Evolutionary conservation across 2,113 vertebrate species (phyloP).

Genomic region (Chloropsis cyanopogon): DNA sequence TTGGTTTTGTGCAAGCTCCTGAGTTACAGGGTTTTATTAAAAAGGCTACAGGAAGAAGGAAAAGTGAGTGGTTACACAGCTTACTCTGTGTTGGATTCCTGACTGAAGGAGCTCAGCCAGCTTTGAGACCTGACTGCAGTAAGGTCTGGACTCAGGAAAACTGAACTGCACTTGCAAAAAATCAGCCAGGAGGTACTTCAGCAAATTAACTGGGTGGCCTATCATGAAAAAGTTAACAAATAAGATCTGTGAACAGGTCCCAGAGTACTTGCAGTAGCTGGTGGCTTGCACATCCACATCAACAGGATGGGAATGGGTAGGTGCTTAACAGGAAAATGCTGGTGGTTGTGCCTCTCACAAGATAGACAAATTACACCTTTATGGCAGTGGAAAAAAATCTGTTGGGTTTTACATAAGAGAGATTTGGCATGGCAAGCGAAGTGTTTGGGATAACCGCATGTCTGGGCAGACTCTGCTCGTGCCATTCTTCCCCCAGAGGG

Average conservation of each 20-base stretch:
- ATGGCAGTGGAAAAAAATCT: background rate
- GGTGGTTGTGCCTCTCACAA: background rate
- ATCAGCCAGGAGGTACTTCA: background rate
- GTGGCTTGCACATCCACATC: background rate
- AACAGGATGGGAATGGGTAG: background rate
- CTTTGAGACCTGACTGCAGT: background rate
- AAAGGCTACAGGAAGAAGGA: background rate
- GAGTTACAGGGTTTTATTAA: background rate
- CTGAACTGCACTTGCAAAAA: background rate
- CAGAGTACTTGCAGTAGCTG: background rate
- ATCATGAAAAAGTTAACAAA: background rate
- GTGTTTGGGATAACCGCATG: background rate
- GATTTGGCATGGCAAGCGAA: background rate
- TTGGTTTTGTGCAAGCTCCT: background rate
- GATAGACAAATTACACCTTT: background rate
- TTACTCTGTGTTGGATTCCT: background rate
- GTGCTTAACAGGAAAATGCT: background rate
- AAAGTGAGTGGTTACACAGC: background rate
- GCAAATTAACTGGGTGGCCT: background rate
- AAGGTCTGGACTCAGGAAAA: background rate
- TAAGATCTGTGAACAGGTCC: background rate
- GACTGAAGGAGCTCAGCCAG: background rate
- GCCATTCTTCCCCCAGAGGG: background rate
- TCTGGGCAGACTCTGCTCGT: background rate
- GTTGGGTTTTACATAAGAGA: background rate